A percentile compares a stretch with the other conserved stretches of the same genome.
Evolutionary conservation across 2,888 invertebrate species (phyloP).

Genomic region (Actias luna): DNA sequence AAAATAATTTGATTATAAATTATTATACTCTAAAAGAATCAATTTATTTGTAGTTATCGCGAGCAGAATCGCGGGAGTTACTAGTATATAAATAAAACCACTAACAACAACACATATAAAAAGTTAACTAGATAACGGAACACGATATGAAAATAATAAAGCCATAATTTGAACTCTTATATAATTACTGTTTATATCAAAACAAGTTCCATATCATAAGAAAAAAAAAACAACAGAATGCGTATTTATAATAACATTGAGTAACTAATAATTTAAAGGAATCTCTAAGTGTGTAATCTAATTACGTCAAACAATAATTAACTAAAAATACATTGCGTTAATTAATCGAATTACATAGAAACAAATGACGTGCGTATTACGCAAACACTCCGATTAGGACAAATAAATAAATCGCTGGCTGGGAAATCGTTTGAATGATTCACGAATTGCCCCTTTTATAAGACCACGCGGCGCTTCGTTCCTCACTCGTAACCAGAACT

Average conservation of each 20-base stretch:
- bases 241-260: too few relatives aligned
- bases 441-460: conserved; percentile 8
- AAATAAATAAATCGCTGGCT: not conserved
- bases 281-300: not conserved
- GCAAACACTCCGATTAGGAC: not conserved
- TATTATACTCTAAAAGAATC: too few relatives aligned
- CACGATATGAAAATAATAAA: not conserved
- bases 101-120: not conserved
- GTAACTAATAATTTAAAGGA: not conserved
- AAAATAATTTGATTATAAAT: too few relatives aligned
- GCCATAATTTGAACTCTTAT: not conserved
- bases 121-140: not conserved
- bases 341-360: not conserved
- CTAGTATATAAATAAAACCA: too few relatives aligned
- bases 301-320: not conserved
- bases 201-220: too few relatives aligned
- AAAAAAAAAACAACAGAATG: too few relatives aligned
- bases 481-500: conserved; percentile 28
- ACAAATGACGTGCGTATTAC: conserved; percentile 12
- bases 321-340: not conserved
- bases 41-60: too few relatives aligned
- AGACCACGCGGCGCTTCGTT: conserved; percentile 5
- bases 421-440: conserved; percentile 9
- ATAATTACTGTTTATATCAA: too few relatives aligned
- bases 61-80: too few relatives aligned